Percentiles rank a stretch among this genome's conserved stretches.
These are phyloP conservation scores for Rhinoderma darwinii DNA, from an alignment of 2,113 vertebrate species.

Conservation along the genomic window DNA sequence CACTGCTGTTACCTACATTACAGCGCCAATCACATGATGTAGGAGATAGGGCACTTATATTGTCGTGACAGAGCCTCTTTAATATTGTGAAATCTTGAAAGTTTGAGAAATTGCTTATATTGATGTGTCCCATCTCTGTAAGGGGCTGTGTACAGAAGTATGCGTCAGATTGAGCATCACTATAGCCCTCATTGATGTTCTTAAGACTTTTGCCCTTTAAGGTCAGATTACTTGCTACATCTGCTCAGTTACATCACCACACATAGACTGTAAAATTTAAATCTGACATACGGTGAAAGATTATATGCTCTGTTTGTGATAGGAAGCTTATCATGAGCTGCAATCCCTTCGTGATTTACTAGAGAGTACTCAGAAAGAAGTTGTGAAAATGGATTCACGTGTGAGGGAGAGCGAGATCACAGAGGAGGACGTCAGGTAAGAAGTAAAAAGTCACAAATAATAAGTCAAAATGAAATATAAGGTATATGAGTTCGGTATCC, in stretches of 20 bases:
- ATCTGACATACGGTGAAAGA: conserved; percentile 1
- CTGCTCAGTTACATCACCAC: conserved; percentile 7
- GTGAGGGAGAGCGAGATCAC: conserved; percentile 61
- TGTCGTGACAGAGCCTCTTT: too few species aligned
- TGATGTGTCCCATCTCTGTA: neutral
- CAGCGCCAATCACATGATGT: too few species aligned
- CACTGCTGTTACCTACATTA: too few species aligned
- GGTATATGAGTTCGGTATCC: neutral
- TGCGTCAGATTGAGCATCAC: neutral
- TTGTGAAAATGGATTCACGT: conserved; percentile 46
- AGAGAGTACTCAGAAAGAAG: conserved; percentile 64
- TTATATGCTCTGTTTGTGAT: neutral
- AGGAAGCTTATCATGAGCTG: conserved; percentile 64
- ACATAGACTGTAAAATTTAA: neutral
- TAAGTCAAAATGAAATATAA: neutral
- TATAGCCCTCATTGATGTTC: neutral
- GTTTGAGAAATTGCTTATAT: neutral
- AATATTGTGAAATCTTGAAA: neutral
- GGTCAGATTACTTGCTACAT: neutral
- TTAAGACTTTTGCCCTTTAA: neutral
- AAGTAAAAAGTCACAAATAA: neutral
- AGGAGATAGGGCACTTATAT: too few species aligned
- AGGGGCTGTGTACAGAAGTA: neutral
- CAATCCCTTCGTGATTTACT: conserved; percentile 57
- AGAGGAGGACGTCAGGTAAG: conserved; percentile 68